Conservation (phyloP, 2,113 vertebrate species). For the Muscicapa adusta region DNA sequence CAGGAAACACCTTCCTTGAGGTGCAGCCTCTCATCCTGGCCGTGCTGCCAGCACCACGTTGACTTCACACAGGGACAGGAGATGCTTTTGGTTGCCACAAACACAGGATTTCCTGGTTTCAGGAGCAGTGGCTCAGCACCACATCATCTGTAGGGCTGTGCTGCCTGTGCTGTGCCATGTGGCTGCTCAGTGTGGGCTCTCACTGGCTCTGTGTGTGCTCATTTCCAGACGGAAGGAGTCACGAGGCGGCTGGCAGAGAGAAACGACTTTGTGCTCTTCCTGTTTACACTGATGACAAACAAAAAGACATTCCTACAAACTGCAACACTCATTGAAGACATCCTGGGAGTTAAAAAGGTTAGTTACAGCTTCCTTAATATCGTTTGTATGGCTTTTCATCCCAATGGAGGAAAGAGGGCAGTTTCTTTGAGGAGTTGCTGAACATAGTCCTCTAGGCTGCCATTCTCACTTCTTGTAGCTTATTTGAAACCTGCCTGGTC, state of each 20-base stretch:
- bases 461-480: not conserved
- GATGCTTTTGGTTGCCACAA: not conserved
- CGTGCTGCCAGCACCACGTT: rapidly evolving
- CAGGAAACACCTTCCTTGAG: not conserved
- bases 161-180: not conserved
- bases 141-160: not conserved
- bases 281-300: slow-evolving; percentile 95
- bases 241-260: slow-evolving; percentile 89
- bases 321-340: slow-evolving; percentile 93
- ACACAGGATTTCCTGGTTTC: not conserved
- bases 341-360: slow-evolving; percentile 95
- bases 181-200: not conserved
- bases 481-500: not conserved
- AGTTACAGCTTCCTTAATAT: not conserved
- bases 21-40: not conserved
- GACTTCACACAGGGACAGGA: not conserved
- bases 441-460: not conserved
- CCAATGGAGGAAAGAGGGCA: not conserved
- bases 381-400: not conserved
- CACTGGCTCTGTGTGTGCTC: not conserved
- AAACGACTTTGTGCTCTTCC: slow-evolving; percentile 91
- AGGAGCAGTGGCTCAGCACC: not conserved
- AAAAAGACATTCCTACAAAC: slow-evolving; percentile 96
- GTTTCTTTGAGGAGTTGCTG: not conserved
- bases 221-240: slow-evolving; percentile 85